Percentiles rank a stretch among this genome's conserved stretches.
Evolutionary conservation across 2,113 vertebrate species (phyloP).

Genomic region (Coturnix japonica): DNA sequence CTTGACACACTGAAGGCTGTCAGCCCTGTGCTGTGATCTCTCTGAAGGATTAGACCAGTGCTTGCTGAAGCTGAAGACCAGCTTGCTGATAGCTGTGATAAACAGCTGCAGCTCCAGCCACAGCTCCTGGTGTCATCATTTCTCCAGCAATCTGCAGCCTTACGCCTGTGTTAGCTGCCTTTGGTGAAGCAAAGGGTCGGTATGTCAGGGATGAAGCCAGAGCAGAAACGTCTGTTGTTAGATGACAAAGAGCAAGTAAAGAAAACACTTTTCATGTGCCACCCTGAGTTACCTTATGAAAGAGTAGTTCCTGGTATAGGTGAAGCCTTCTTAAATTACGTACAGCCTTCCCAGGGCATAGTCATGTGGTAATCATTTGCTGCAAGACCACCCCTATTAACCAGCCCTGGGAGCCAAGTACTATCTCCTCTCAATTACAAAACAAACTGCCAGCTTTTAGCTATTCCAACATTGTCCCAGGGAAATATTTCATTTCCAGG

Average conservation of each 20-base stretch:
- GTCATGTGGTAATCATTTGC: background rate
- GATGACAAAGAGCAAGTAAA: background rate
- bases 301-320: background rate
- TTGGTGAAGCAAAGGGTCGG: background rate
- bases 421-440: background rate
- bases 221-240: background rate
- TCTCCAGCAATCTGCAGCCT: background rate
- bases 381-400: background rate
- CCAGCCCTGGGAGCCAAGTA: background rate
- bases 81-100: background rate
- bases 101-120: background rate
- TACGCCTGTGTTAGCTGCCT: background rate
- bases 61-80: no score
- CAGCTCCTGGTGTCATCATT: fast-evolving
- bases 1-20: background rate
- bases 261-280: background rate
- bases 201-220: background rate
- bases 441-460: background rate
- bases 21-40: background rate
- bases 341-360: background rate
- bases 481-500: background rate
- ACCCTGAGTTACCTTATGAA: background rate
- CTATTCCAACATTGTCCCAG: background rate
- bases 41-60: background rate
- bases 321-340: background rate